A percentile compares a stretch with the other conserved stretches of the same genome.
phyloP scores from a whole-genome alignment of 30 jellyfish, hydroid and myxozoan species.

The Cassiopea andromeda region DNA sequence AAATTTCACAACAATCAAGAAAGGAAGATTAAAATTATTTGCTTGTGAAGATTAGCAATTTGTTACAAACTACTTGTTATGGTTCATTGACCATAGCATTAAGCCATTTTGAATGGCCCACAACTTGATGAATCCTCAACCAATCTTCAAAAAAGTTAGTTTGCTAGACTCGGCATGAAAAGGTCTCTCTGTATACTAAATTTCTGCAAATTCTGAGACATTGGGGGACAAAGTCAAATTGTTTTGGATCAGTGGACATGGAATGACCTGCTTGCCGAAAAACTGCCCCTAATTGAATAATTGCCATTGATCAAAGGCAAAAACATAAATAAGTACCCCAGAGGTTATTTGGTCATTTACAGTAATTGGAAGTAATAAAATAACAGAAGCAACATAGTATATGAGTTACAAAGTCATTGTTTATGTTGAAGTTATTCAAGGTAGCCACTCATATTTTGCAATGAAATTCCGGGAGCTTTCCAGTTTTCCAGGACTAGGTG shows the following conservation, averaged over 20 bases:
- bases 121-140: not conserved
- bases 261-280: not conserved
- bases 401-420: too few relatives aligned
- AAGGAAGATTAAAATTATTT: too few relatives aligned
- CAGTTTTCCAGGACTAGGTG: too few relatives aligned
- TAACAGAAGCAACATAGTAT: too few relatives aligned
- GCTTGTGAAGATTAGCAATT: too few relatives aligned
- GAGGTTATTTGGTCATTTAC: too few relatives aligned
- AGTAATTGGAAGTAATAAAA: too few relatives aligned
- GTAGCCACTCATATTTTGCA: too few relatives aligned
- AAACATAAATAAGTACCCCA: too few relatives aligned
- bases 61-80: not conserved
- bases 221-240: not conserved
- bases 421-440: too few relatives aligned
- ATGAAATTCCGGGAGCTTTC: too few relatives aligned
- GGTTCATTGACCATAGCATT: not conserved
- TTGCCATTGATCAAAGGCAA: not conserved
- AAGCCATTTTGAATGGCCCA: not conserved
- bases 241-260: not conserved
- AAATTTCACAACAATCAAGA: too few relatives aligned
- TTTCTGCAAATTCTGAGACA: not conserved
- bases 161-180: not conserved
- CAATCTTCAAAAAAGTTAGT: not conserved
- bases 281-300: not conserved
- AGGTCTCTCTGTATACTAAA: not conserved